A percentile compares a stretch with the other conserved stretches of the same genome.
phyloP scores from a whole-genome alignment of 1,140 invertebrate genomes.

The Micrasema longulum region DNA sequence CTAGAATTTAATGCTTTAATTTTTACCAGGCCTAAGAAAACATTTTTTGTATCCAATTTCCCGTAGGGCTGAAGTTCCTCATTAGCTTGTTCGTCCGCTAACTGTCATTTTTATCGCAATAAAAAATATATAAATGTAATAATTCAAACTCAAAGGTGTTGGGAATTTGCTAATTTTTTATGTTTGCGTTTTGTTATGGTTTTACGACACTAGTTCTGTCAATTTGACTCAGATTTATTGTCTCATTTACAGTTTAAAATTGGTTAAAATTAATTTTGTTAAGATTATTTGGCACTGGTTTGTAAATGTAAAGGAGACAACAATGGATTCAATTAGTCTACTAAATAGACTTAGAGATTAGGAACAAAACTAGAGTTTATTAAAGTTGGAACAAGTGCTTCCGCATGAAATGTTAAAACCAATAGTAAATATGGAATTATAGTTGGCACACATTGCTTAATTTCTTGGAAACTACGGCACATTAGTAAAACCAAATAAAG shows the following conservation, averaged over 20 bases:
- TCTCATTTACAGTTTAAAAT: constrained; percentile 30
- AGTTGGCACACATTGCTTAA: neutral
- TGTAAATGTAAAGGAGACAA: constrained; percentile 28
- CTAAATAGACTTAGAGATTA: neutral
- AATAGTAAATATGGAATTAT: constrained; percentile 1
- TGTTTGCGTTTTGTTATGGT: constrained; percentile 12
- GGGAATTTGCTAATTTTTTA: neutral
- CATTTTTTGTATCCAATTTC: too few species aligned
- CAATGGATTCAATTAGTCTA: neutral
- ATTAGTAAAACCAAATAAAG: too few species aligned
- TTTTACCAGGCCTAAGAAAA: too few species aligned
- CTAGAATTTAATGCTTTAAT: too few species aligned
- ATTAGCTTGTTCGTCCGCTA: too few species aligned
- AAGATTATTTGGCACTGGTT: too few species aligned
- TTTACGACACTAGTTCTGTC: constrained; percentile 21
- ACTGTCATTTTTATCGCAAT: too few species aligned
- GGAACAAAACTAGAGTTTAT: constrained; percentile 8
- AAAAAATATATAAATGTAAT: too few species aligned
- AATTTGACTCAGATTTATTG: constrained; percentile 13
- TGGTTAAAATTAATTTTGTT: neutral
- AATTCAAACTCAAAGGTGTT: neutral
- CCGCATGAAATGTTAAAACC: constrained; percentile 25
- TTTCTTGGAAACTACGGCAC: constrained; percentile 11
- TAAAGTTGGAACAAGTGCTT: constrained; percentile 10
- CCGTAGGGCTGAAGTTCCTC: too few species aligned